Percentiles rank a stretch among this genome's conserved stretches.
Conservation (phyloP, 2,888 invertebrate species). For the Laspeyria flexula region DNA sequence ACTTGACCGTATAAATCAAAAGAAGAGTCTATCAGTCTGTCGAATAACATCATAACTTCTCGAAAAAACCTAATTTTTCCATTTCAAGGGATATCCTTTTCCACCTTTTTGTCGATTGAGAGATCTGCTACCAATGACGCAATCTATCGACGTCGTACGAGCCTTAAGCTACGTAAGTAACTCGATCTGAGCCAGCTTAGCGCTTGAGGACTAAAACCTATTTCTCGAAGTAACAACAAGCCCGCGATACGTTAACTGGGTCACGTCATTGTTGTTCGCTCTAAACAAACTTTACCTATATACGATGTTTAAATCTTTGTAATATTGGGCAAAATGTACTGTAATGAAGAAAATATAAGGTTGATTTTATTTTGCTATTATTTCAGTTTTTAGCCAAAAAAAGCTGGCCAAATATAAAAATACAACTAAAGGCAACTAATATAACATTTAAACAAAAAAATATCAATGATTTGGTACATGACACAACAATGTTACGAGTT, state of each 20-base stretch:
- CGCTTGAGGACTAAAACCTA: neutral
- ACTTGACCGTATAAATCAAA: neutral
- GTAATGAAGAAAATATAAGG: too few species aligned
- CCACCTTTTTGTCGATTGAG: neutral
- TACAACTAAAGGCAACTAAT: too few species aligned
- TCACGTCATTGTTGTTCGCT: conserved; percentile 2
- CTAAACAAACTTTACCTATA: conserved; percentile 4
- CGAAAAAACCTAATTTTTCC: neutral
- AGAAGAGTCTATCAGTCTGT: neutral
- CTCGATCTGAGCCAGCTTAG: neutral
- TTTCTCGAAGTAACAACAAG: neutral
- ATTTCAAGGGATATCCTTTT: neutral
- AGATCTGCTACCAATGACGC: neutral
- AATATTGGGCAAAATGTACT: neutral
- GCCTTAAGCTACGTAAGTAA: neutral
- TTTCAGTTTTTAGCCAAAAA: too few species aligned
- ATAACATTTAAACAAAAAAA: too few species aligned
- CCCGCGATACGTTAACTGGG: neutral
- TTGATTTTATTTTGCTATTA: too few species aligned
- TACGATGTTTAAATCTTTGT: neutral
- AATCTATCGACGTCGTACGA: neutral
- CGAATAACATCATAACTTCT: neutral
- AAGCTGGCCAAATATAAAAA: too few species aligned
- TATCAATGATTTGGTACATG: too few species aligned
- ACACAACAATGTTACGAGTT: too few species aligned